phyloP scores from a whole-genome alignment of 1,140 invertebrate species.

The Laodelphax striatellus region DNA sequence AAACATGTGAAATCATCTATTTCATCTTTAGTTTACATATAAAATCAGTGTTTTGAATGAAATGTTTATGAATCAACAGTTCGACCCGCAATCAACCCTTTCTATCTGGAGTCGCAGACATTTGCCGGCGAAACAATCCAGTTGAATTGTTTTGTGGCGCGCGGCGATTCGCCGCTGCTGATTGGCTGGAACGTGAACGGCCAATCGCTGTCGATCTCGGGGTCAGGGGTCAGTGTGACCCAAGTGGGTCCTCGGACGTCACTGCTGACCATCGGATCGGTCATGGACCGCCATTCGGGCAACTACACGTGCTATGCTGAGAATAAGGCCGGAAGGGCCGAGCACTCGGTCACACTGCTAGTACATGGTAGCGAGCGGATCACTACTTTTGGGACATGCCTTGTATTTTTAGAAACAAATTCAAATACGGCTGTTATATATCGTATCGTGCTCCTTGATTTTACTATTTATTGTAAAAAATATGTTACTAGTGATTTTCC shows the following conservation, averaged over 20 bases:
- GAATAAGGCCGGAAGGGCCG: conserved; percentile 58
- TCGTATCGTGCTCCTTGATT: too few species aligned
- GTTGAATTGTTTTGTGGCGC: conserved; percentile 53
- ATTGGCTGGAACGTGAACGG: conserved; percentile 52
- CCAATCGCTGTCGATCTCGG: conserved; percentile 31
- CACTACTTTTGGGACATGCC: too few species aligned
- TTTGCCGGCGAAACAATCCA: conserved; percentile 28
- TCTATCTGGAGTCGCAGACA: conserved; percentile 40
- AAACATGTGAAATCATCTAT: too few species aligned
- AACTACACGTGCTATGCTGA: conserved; percentile 59
- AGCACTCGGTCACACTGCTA: conserved; percentile 50
- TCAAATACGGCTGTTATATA: too few species aligned
- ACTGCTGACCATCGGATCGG: conserved; percentile 62
- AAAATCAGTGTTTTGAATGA: too few species aligned
- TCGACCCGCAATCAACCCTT: conserved; percentile 46
- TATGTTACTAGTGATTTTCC: too few species aligned
- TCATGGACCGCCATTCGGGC: conserved; percentile 59
- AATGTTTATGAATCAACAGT: conserved; percentile 29
- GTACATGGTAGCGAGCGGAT: conserved; percentile 41
- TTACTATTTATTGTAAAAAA: too few species aligned
- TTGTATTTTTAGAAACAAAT: too few species aligned
- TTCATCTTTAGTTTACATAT: too few species aligned
- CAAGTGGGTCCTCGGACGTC: conserved; percentile 58
- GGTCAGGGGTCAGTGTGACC: conserved; percentile 44
- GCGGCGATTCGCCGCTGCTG: conserved; percentile 61